Evolutionary conservation across 2,797 vertebrate genomes (phyloP).

Genomic region (Rhinophrynus dorsalis): DNA sequence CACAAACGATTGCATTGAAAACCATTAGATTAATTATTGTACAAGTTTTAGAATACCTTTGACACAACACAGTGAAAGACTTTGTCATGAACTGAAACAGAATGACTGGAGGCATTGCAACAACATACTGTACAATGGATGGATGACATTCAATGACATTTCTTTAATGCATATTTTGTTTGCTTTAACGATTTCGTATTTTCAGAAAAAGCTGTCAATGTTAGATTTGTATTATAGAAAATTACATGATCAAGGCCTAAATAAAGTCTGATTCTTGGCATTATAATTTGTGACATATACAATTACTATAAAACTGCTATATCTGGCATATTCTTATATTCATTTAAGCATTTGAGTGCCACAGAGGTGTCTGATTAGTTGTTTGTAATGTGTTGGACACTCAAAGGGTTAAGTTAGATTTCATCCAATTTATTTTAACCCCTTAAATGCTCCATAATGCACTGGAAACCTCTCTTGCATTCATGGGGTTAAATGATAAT

Average conservation of each 20-base stretch:
- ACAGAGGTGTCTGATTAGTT: no score
- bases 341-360: no score
- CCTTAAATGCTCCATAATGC: no score
- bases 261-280: background rate
- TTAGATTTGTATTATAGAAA: background rate
- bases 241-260: conserved; percentile 10
- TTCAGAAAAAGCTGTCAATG: background rate
- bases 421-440: no score
- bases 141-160: conserved; percentile 26
- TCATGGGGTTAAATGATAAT: no score
- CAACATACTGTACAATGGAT: background rate
- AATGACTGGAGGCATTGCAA: conserved; percentile 12
- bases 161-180: conserved; percentile 27
- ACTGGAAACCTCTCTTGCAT: no score
- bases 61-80: background rate
- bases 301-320: no score
- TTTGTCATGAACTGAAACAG: conserved; percentile 13
- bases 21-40: background rate
- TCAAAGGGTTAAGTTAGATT: no score
- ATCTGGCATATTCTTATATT: no score
- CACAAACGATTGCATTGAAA: no score
- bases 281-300: no score
- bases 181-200: conserved; percentile 24
- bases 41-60: background rate
- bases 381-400: no score